These are phyloP conservation scores for Cyprinella venusta DNA, from an alignment of 2,797 vertebrate genomes.

Conservation along the genomic window DNA sequence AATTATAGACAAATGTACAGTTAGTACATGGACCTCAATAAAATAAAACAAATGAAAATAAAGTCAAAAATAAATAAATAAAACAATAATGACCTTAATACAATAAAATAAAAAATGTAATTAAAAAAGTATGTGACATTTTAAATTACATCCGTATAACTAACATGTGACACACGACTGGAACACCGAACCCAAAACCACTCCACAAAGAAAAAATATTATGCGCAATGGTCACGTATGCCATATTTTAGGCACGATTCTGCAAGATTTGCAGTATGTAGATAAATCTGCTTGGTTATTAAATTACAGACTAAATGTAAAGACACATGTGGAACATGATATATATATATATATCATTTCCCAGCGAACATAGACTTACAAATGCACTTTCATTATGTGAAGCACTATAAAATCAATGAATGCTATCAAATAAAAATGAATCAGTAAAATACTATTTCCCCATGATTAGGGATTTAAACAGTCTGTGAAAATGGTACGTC, in stretches of 20 bases:
- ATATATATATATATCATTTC: not conserved
- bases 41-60: not conserved
- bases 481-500: constrained; percentile 18
- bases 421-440: not conserved
- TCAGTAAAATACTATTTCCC: not conserved
- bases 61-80: not conserved
- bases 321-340: not conserved
- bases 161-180: not conserved
- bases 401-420: constrained; percentile 20
- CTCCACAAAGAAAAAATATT: not conserved
- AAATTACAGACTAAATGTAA: not conserved
- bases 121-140: not conserved
- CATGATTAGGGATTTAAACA: constrained; percentile 32
- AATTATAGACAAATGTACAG: not conserved
- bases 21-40: not conserved
- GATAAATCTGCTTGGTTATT: not conserved
- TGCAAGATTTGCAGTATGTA: not conserved
- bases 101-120: not conserved
- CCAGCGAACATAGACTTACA: not conserved
- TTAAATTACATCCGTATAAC: not conserved
- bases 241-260: not conserved
- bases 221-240: too few relatives aligned
- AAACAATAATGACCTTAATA: too few relatives aligned
- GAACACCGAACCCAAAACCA: not conserved
- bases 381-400: not conserved